A percentile compares a stretch with the other conserved stretches of the same genome.
Evolutionary conservation across 2,797 vertebrate genomes (phyloP).

Genomic region (Poecilia gillii): DNA sequence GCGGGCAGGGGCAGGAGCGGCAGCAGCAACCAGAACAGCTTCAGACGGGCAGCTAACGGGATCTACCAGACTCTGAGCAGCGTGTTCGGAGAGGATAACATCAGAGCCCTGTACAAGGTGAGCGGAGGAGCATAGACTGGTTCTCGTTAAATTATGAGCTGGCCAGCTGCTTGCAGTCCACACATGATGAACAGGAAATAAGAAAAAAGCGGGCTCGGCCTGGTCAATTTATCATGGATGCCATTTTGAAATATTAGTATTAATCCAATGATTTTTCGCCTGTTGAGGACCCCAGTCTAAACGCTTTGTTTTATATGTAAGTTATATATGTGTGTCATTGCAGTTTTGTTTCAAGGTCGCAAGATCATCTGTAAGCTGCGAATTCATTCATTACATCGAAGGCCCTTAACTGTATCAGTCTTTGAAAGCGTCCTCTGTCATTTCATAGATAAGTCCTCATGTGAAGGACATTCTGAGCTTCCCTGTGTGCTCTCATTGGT

Average conservation of each 20-base stretch:
- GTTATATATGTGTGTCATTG: neutral
- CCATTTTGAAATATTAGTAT: conserved; percentile 67
- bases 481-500: neutral
- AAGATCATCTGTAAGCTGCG: neutral
- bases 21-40: conserved; percentile 88
- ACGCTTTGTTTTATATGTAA: neutral
- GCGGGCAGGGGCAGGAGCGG: conserved; percentile 85
- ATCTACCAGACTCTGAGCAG: conserved; percentile 90
- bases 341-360: neutral
- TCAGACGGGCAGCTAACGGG: conserved; percentile 86
- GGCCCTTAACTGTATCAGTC: neutral
- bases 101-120: conserved; percentile 90
- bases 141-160: neutral
- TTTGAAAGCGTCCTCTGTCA: neutral
- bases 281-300: neutral
- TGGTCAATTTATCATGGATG: conserved; percentile 47
- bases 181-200: conserved; percentile 32
- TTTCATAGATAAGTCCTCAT: neutral
- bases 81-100: conserved; percentile 93
- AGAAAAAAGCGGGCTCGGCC: conserved; percentile 33
- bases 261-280: conserved; percentile 7
- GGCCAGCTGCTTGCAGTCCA: neutral
- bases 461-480: neutral
- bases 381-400: neutral
- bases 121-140: neutral